Conservation (phyloP, 2,797 vertebrate species). For the Sarcophilus harrisii region DNA sequence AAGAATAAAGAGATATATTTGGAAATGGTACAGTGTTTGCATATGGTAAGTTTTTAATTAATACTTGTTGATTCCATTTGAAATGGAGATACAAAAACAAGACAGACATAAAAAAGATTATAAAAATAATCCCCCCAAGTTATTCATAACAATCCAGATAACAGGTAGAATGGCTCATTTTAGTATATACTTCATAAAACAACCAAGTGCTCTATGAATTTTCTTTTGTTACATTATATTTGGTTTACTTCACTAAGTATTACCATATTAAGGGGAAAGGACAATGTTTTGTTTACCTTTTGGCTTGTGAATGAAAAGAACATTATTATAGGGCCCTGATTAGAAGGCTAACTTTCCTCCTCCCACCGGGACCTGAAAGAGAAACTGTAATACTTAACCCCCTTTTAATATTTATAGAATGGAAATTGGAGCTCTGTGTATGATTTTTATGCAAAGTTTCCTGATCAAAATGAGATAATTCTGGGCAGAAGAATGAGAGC, state of each 20-base stretch:
- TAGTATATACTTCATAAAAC: neutral
- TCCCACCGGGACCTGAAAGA: constrained; percentile 49
- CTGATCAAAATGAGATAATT: constrained; percentile 78
- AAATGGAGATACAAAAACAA: neutral
- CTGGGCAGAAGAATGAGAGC: constrained; percentile 77
- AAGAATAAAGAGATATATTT: neutral
- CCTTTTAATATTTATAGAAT: constrained; percentile 81
- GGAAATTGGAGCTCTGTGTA: constrained; percentile 76
- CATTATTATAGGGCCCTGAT: constrained; percentile 47
- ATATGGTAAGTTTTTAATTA: neutral
- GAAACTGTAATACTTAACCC: constrained; percentile 70
- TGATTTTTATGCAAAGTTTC: constrained; percentile 73
- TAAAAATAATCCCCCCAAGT: neutral
- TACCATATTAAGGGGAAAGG: constrained; percentile 44
- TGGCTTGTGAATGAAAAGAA: constrained; percentile 55
- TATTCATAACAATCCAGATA: constrained; percentile 41
- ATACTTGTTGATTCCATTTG: neutral
- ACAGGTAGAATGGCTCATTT: neutral
- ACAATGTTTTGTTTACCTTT: constrained; percentile 68
- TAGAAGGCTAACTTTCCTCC: constrained; percentile 70
- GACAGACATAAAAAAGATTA: constrained; percentile 37
- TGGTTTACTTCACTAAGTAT: neutral
- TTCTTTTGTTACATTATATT: constrained; percentile 28
- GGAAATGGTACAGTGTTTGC: neutral
- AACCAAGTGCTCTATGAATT: neutral